Evolutionary conservation across 1,140 invertebrate genomes (phyloP).

Genomic region (Bathynomus jamesi): DNA sequence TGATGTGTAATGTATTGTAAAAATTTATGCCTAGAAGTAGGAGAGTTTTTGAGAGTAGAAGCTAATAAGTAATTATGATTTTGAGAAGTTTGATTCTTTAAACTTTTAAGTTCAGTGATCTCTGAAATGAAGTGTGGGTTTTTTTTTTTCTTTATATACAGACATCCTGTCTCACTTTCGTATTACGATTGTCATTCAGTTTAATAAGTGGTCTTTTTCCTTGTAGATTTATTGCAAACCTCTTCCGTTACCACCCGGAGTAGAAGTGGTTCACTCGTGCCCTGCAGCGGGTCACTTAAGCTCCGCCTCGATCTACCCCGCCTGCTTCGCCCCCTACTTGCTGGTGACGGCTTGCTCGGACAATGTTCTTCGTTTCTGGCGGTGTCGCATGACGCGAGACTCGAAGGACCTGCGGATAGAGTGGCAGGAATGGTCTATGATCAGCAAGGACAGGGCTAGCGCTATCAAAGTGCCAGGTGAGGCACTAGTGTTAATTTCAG

Average conservation of each 20-base stretch:
- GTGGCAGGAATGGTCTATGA: conserved; percentile 86
- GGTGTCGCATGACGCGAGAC: conserved; percentile 54
- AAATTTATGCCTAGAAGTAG: too few species aligned
- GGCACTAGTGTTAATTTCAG: too few species aligned
- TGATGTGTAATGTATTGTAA: too few species aligned
- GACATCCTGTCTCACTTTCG: too few species aligned
- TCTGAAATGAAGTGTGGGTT: too few species aligned
- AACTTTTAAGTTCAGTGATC: too few species aligned
- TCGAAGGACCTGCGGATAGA: conserved; percentile 50
- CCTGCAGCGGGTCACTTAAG: conserved; percentile 92
- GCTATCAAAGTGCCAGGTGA: conserved; percentile 73
- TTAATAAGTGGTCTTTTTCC: too few species aligned
- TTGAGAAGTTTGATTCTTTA: too few species aligned
- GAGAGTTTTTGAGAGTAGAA: too few species aligned
- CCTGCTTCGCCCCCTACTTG: conserved; percentile 93
- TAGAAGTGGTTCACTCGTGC: conserved; percentile 82
- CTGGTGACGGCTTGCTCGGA: conserved; percentile 89
- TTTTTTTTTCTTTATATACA: too few species aligned
- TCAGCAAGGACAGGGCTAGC: conserved; percentile 62
- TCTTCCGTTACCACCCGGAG: conserved; percentile 74
- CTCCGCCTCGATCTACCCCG: conserved; percentile 96
- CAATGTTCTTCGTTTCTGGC: conserved; percentile 73
- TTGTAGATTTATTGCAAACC: conserved; percentile 69
- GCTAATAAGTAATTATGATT: too few species aligned
- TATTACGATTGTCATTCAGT: too few species aligned